These are phyloP conservation scores for Hydrochoerus hydrochaeris DNA, from an alignment of 2,113 vertebrate genomes.

Conservation along the genomic window DNA sequence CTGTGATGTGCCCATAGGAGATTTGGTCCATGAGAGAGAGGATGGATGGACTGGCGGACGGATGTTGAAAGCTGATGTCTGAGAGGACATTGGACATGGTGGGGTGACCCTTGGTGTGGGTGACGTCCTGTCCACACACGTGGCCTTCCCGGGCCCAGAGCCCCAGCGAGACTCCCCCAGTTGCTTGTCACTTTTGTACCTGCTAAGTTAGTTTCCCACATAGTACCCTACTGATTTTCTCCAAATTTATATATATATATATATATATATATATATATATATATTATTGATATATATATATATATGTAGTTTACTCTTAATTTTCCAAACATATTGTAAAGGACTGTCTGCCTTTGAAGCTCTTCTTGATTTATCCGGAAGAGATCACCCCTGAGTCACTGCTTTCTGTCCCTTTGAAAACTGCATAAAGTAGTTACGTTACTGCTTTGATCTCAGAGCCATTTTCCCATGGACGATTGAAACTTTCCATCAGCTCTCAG, in stretches of 20 bases:
- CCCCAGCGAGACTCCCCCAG: not conserved
- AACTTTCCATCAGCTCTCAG: slow-evolving; percentile 43
- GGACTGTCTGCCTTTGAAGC: not conserved
- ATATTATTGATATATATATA: no score
- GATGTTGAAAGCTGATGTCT: not conserved
- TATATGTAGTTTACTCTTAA: not conserved
- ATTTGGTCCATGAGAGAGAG: not conserved
- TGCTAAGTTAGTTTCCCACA: not conserved
- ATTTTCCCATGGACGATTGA: not conserved
- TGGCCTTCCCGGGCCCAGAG: not conserved
- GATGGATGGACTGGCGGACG: not conserved
- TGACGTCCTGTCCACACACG: not conserved
- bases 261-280: no score
- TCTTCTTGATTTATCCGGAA: slow-evolving; percentile 36
- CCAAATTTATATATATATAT: not conserved
- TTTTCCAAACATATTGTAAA: slow-evolving; percentile 41
- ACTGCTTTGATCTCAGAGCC: slow-evolving; percentile 61
- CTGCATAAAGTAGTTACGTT: slow-evolving; percentile 30
- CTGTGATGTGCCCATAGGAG: not conserved
- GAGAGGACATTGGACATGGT: not conserved
- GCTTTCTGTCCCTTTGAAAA: slow-evolving; percentile 60
- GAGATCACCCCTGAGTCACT: slow-evolving; percentile 40
- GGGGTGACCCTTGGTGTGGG: not conserved
- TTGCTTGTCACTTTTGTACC: not conserved
- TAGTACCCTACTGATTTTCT: slow-evolving; percentile 10